A percentile compares a stretch with the other conserved stretches of the same genome.
These are phyloP conservation scores for Ciconia stormi DNA, from an alignment of 2,113 vertebrate genomes.

Conservation along the genomic window DNA sequence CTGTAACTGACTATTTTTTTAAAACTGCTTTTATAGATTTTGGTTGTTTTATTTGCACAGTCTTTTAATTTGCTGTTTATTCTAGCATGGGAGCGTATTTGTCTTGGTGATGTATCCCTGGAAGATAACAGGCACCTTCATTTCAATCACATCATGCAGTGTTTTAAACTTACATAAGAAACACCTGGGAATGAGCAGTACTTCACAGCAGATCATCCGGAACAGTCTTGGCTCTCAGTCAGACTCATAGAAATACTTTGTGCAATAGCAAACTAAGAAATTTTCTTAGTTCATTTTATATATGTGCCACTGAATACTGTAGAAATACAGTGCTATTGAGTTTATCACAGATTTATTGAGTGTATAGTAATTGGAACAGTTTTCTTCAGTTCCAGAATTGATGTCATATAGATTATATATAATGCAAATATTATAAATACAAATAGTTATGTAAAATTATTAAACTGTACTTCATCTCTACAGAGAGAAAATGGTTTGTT, in stretches of 20 bases:
- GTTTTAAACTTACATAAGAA: neutral
- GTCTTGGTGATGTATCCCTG: neutral
- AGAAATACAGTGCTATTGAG: neutral
- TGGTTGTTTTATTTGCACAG: neutral
- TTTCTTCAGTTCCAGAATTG: neutral
- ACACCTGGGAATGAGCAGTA: neutral
- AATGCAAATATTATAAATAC: neutral
- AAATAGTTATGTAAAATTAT: neutral
- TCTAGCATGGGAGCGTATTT: slow-evolving; percentile 31
- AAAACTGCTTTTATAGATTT: neutral
- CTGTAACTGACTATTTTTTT: neutral
- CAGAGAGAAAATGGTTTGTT: neutral
- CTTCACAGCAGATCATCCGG: slow-evolving; percentile 4
- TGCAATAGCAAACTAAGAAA: neutral
- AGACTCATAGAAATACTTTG: neutral
- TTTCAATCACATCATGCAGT: neutral
- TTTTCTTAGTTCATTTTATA: neutral
- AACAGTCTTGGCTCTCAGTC: neutral
- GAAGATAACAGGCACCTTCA: slow-evolving; percentile 32
- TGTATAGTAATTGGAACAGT: neutral
- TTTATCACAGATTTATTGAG: neutral
- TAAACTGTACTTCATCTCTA: neutral
- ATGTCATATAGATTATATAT: neutral
- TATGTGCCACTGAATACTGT: neutral
- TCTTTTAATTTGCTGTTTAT: slow-evolving; percentile 12